These are phyloP conservation scores for Xiphorhynchus elegans DNA, from an alignment of 2,113 vertebrate genomes.

Conservation along the genomic window DNA sequence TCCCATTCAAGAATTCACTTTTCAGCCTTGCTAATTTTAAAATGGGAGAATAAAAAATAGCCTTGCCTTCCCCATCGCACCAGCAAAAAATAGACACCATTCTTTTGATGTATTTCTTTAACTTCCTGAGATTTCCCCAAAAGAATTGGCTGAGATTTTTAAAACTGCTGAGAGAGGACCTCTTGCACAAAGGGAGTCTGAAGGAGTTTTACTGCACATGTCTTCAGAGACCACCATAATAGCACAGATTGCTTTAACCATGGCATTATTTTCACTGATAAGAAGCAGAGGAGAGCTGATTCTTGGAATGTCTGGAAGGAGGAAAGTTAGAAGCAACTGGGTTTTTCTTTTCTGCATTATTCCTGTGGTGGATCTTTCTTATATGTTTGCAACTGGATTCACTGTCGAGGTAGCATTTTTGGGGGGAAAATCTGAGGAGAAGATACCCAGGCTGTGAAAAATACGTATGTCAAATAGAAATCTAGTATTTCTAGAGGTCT, in stretches of 20 bases:
- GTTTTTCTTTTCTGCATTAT: neutral
- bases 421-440: fast-evolving
- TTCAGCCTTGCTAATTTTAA: conserved; percentile 63
- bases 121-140: conserved; percentile 38
- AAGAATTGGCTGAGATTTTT: conserved; percentile 28
- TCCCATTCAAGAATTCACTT: conserved; percentile 58
- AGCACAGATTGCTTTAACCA: neutral
- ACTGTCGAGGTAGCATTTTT: neutral
- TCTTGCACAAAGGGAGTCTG: neutral
- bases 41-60: conserved; percentile 24
- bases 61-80: neutral
- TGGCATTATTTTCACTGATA: conserved; percentile 10
- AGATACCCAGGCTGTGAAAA: neutral
- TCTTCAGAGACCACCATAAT: neutral
- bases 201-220: neutral
- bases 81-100: neutral
- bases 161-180: conserved; percentile 31
- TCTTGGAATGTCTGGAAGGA: neutral
- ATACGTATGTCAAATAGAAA: neutral
- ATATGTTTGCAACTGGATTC: neutral
- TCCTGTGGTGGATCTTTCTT: neutral
- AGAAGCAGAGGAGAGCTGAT: neutral
- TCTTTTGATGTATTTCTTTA: conserved; percentile 35
- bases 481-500: neutral
- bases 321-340: neutral